Conservation (phyloP, 1,140 invertebrate species). For the Penaeus chinensis region DNA sequence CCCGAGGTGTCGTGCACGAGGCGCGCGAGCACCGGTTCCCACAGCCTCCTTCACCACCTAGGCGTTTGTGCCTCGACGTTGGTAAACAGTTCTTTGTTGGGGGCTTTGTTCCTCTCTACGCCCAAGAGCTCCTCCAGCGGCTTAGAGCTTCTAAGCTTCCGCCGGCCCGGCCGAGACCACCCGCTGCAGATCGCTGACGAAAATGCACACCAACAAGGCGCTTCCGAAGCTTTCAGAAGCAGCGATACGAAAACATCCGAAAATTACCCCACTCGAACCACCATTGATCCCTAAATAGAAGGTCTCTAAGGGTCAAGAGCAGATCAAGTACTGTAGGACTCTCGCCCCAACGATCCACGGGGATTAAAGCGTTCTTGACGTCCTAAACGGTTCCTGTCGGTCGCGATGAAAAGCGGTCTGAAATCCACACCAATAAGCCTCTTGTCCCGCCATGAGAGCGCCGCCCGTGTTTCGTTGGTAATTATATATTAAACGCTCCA, state of each 20-base stretch:
- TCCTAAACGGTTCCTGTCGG: background rate
- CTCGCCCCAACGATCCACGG: background rate
- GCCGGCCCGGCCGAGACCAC: background rate
- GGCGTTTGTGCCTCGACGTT: no score
- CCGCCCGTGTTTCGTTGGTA: background rate
- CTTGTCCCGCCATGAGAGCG: slow-evolving; percentile 6
- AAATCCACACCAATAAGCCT: slow-evolving; percentile 24
- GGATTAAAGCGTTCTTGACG: background rate
- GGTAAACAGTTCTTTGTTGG: no score
- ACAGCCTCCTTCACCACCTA: no score
- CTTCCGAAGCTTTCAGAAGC: slow-evolving; percentile 15
- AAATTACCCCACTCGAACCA: background rate
- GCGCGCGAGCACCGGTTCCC: no score
- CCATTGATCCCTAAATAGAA: background rate
- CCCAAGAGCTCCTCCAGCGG: no score
- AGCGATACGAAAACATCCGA: background rate
- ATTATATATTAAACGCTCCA: slow-evolving; percentile 2
- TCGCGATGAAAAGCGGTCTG: background rate
- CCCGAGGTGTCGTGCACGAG: no score
- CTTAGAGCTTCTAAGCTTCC: background rate
- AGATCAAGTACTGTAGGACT: background rate
- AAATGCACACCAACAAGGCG: slow-evolving; percentile 21
- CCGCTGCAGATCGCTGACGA: slow-evolving; percentile 1
- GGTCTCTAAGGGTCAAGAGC: background rate
- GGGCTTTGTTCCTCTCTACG: no score